A percentile compares a stretch with the other conserved stretches of the same genome.
Evolutionary conservation across 2,797 vertebrate species (phyloP).

Genomic region (Megalops cyprinoides): DNA sequence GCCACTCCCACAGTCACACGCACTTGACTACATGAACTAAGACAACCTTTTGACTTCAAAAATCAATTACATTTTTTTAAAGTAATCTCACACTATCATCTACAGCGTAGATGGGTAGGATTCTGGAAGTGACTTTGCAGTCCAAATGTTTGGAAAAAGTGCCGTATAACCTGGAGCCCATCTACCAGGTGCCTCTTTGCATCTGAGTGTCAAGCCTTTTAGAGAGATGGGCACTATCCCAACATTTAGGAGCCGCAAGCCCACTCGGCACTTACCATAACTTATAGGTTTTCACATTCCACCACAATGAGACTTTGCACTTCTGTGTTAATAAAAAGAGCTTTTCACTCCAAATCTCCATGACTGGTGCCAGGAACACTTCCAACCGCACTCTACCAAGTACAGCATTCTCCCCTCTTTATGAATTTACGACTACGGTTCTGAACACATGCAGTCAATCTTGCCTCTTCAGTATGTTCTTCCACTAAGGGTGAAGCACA

Average conservation of each 20-base stretch:
- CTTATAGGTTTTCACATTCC: background rate
- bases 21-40: background rate
- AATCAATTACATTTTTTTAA: no score
- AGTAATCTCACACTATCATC: background rate
- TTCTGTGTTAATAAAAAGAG: constrained; percentile 17
- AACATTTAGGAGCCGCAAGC: background rate
- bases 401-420: constrained; percentile 4
- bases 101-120: background rate
- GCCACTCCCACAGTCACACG: background rate
- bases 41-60: no score
- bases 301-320: constrained; percentile 2
- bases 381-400: background rate
- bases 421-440: background rate
- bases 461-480: background rate
- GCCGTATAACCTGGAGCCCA: background rate
- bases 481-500: background rate
- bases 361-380: background rate
- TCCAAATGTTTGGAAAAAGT: background rate
- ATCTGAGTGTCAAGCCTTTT: background rate
- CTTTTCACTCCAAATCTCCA: background rate
- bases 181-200: background rate
- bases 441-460: constrained; percentile 5
- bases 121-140: background rate
- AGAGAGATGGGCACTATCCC: background rate
- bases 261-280: background rate